Percentiles rank a stretch among this genome's conserved stretches.
Conservation (phyloP, 1,140 invertebrate genomes). For the Heliothis virescens region DNA sequence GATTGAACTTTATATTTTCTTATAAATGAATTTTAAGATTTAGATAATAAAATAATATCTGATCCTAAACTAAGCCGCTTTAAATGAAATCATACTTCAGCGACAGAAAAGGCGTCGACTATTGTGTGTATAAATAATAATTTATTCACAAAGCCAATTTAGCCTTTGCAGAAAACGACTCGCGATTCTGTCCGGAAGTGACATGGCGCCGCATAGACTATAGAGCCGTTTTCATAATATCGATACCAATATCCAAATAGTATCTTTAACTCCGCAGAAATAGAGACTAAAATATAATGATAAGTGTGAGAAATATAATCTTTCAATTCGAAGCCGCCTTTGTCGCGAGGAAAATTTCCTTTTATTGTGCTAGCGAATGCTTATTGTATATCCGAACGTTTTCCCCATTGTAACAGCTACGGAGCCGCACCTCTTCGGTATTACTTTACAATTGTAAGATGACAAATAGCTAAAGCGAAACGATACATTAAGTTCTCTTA, state of each 20-base stretch:
- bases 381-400: slow-evolving; percentile 78
- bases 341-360: slow-evolving; percentile 76
- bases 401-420: slow-evolving; percentile 72
- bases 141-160: slow-evolving; percentile 26
- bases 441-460: slow-evolving; percentile 74
- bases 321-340: slow-evolving; percentile 63
- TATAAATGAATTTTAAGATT: background rate
- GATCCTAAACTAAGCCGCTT: too few relatives aligned
- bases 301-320: slow-evolving; percentile 62
- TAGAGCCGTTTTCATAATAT: slow-evolving; percentile 57
- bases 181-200: slow-evolving; percentile 57
- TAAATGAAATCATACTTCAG: too few relatives aligned
- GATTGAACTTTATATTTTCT: slow-evolving; percentile 19
- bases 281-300: slow-evolving; percentile 63
- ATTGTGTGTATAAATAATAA: slow-evolving; percentile 1
- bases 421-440: slow-evolving; percentile 63
- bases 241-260: slow-evolving; percentile 52
- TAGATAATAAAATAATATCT: too few relatives aligned
- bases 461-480: slow-evolving; percentile 73
- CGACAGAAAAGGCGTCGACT: background rate
- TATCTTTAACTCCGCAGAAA: slow-evolving; percentile 53
- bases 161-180: slow-evolving; percentile 59
- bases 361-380: slow-evolving; percentile 80
- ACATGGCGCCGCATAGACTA: slow-evolving; percentile 58
- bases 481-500: slow-evolving; percentile 67